phyloP scores from a whole-genome alignment of 2,888 invertebrate species.

The Eristalinus aeneus region DNA sequence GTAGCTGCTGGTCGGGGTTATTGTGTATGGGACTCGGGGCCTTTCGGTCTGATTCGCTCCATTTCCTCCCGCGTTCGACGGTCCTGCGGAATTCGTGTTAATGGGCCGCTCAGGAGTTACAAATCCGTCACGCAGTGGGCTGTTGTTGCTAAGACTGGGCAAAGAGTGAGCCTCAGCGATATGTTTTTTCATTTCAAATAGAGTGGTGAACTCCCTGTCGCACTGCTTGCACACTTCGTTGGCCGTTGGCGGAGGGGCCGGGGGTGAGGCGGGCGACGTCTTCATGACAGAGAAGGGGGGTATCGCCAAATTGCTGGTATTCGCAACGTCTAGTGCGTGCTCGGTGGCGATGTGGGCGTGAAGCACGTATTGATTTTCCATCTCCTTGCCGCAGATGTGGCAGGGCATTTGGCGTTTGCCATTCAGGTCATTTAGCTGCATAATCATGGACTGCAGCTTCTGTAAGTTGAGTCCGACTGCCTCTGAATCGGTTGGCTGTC shows the following conservation, averaged over 20 bases:
- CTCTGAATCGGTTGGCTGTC: conserved; percentile 79
- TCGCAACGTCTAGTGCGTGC: conserved; percentile 74
- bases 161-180: conserved; percentile 84
- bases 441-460: conserved; percentile 94
- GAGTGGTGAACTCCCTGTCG: conserved; percentile 83
- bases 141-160: conserved; percentile 79
- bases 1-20: conserved; percentile 90
- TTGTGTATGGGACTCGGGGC: conserved; percentile 82
- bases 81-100: conserved; percentile 71
- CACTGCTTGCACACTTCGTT: conserved; percentile 77
- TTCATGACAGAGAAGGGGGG: conserved; percentile 72
- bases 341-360: conserved; percentile 81
- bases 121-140: conserved; percentile 80
- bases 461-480: conserved; percentile 92
- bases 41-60: conserved; percentile 63
- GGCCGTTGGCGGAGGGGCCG: conserved; percentile 67
- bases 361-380: conserved; percentile 87
- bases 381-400: conserved; percentile 86
- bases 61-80: conserved; percentile 37
- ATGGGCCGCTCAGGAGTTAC: conserved; percentile 81
- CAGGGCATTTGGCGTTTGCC: conserved; percentile 84
- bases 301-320: conserved; percentile 24
- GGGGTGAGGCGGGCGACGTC: conserved; percentile 74
- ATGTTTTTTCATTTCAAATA: conserved; percentile 87
- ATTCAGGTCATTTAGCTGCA: conserved; percentile 91